Conservation (phyloP, 2,113 vertebrate species). For the Xiphophorus hellerii region DNA sequence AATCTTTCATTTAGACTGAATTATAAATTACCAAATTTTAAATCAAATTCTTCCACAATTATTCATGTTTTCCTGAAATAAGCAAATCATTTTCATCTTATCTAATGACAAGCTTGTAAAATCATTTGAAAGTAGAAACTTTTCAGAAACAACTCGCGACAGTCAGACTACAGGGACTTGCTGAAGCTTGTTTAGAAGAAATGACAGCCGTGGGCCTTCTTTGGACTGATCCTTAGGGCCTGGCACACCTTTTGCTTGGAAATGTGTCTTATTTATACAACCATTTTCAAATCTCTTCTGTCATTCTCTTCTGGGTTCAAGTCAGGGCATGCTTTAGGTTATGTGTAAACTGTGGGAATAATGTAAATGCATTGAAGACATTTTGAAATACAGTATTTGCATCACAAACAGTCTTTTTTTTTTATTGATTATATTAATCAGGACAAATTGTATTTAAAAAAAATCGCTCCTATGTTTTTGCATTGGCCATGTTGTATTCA, state of each 20-base stretch:
- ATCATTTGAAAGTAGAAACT: too few relatives aligned
- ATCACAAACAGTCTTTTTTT: not conserved
- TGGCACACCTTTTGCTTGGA: too few relatives aligned
- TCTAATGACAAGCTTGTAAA: not conserved
- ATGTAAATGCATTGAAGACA: not conserved
- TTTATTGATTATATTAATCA: not conserved
- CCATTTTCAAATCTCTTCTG: not conserved
- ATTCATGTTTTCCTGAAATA: not conserved
- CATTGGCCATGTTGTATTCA: not conserved
- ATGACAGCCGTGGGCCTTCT: too few relatives aligned
- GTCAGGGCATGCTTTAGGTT: not conserved
- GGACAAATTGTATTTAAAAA: not conserved
- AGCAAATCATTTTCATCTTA: not conserved
- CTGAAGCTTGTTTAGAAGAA: too few relatives aligned
- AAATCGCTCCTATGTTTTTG: not conserved
- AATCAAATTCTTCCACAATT: not conserved
- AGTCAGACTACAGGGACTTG: too few relatives aligned
- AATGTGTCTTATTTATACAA: too few relatives aligned
- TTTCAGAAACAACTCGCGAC: too few relatives aligned
- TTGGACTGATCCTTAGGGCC: too few relatives aligned
- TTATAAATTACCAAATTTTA: too few relatives aligned
- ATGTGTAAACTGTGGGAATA: not conserved
- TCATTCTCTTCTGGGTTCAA: not conserved
- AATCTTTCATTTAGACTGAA: too few relatives aligned
- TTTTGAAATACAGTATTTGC: not conserved